These are phyloP conservation scores for Drosophila subsilvestris DNA, from an alignment of 2,888 invertebrate genomes.

Conservation along the genomic window DNA sequence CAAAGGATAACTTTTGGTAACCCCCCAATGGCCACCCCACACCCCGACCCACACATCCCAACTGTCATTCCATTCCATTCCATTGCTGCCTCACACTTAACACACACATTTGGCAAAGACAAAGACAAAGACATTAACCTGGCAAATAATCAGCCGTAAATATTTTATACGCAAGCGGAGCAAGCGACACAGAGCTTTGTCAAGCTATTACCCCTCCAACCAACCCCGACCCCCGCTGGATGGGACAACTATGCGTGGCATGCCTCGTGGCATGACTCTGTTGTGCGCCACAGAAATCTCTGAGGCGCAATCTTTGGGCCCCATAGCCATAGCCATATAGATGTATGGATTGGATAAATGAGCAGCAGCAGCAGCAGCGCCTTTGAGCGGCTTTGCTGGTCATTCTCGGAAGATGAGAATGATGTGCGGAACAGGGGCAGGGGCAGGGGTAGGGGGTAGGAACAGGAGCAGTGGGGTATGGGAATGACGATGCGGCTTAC, in stretches of 20 bases:
- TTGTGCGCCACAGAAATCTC: constrained; percentile 2
- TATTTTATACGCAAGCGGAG: constrained; percentile 66
- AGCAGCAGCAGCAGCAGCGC: background rate
- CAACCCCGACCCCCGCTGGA: too few species aligned
- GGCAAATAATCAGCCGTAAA: constrained; percentile 72
- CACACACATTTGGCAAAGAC: constrained; percentile 3
- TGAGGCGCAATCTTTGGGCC: background rate
- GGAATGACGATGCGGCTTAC: constrained; percentile 58
- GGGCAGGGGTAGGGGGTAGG: background rate
- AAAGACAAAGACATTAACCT: constrained; percentile 41
- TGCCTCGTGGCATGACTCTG: background rate
- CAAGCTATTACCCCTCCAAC: constrained; percentile 31
- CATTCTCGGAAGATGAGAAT: background rate
- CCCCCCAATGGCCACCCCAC: constrained; percentile 4
- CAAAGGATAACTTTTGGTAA: constrained; percentile 75
- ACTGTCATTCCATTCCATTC: too few species aligned
- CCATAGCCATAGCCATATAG: background rate
- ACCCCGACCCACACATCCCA: too few species aligned
- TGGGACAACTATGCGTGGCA: background rate
- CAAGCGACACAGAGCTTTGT: constrained; percentile 55
- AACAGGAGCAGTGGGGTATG: background rate
- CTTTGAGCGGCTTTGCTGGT: constrained; percentile 1
- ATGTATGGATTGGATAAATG: background rate
- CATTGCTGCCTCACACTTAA: background rate
- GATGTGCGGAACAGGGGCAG: background rate